Percentiles rank a stretch among this genome's conserved stretches.
These are phyloP conservation scores for Bujurquina vittata DNA, from an alignment of 2,113 vertebrate genomes.

Conservation along the genomic window DNA sequence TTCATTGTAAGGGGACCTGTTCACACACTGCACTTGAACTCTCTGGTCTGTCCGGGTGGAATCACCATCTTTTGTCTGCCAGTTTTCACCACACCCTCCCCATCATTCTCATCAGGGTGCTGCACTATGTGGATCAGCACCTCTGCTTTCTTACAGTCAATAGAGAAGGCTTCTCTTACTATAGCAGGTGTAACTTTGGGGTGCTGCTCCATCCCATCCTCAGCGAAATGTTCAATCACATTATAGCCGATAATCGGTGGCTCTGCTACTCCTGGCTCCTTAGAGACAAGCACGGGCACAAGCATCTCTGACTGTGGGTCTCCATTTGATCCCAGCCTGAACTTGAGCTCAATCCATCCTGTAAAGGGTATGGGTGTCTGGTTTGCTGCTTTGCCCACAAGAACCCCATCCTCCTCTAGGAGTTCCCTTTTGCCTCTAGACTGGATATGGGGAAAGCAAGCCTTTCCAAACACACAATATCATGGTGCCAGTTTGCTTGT, in stretches of 20 bases:
- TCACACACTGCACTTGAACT: not conserved
- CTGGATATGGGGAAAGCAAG: too few species aligned
- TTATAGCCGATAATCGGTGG: not conserved
- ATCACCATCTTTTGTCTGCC: not conserved
- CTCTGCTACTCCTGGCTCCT: not conserved
- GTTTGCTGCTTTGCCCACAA: too few species aligned
- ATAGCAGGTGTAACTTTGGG: not conserved
- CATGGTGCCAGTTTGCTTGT: too few species aligned
- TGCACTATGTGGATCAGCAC: not conserved
- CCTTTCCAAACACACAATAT: too few species aligned
- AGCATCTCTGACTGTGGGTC: not conserved
- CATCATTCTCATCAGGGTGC: not conserved
- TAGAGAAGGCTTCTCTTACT: constrained; percentile 6
- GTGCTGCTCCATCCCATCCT: not conserved
- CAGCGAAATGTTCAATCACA: not conserved
- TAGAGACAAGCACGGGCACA: not conserved
- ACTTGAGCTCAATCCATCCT: too few species aligned
- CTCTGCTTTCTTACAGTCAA: constrained; percentile 6
- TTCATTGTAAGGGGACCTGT: not conserved
- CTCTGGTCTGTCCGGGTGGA: not conserved
- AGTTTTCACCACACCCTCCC: not conserved
- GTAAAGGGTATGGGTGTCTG: too few species aligned
- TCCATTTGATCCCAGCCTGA: too few species aligned
- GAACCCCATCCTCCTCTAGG: too few species aligned
- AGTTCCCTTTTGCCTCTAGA: too few species aligned